Evolutionary conservation across 2,888 invertebrate genomes (phyloP), one percentile per base, ranked within the genome.

Genomic region (Cinara cedri): DNA sequence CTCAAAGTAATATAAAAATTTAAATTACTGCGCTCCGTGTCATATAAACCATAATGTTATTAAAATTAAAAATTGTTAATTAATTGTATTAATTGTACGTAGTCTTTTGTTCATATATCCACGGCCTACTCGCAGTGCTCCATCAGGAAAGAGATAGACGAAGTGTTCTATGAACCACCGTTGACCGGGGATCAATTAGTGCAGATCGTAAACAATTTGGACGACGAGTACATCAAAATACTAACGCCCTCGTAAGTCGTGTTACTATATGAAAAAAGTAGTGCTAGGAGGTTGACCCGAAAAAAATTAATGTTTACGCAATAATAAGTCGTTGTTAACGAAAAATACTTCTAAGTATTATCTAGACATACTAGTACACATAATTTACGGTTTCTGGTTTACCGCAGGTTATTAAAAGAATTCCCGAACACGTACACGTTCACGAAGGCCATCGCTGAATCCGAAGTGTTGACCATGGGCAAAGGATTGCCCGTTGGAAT

Each of bases 341-440:
- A 44, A 8, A 10, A 10, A 10, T 8, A 8, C 44, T 44, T 10
- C 44, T 44, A 8, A 44, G 10, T 44, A 44, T 44, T 44, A 10
- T 44, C 4, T 44, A 8, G 6, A 10, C 10, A 44, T 44, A 44
- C 44, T 44, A 8, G 44, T 8, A 44, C 4, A 44, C 10, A 44
- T 44, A 44, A 44, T 8, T 10, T 44, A 10, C 24, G n/a, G 13
- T 1, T 19, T 6, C 9, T 46, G 1, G 16, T 60, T 26, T 42
- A 19, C 34, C 76, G 3, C 62, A 83, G 83, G 46, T 16, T 83
- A n/a, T 84, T 93, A 55, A 90, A 90, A 19, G 87, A 88, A 54
- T 92, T 92, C 85, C 97, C 96, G 0, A 97, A 97, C 84, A 96
- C 96, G 0, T 97, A 97, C 85, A 92, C 95, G 1, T 93, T 91